Evolutionary conservation across 2,113 vertebrate species (phyloP), one percentile per base, ranked within the genome.

Genomic region (Gorsachius goisagi): DNA sequence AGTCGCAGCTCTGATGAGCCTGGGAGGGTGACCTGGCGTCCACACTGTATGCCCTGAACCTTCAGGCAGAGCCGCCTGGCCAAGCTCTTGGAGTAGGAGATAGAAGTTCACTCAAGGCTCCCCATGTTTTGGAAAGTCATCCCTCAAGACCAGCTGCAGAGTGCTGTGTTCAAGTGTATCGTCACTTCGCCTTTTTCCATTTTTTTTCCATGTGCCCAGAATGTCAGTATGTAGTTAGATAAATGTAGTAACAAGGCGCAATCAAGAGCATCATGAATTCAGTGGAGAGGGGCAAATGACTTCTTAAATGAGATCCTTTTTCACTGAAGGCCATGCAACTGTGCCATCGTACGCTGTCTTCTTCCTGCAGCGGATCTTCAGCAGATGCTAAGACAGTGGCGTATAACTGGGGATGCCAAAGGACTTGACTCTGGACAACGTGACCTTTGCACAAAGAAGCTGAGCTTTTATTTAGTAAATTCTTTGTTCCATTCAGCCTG

Each of bases 101-200:
- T 87, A 19, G 19, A 69, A 64, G 78, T 83, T 88, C 66, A 32
- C 71, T 35, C 44, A 71, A n/a, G 56, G 44, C 24, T 92, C 35
- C 35, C 68, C 14, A 9, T 56, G 55, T 92, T 93, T 81, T 75
- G 64, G 62, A 89, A 88, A 74, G 49, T 11, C 89, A 64, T 96
- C 73, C 80, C 64, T 81, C 53, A 16, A 64, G 73, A 94, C 86
- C 90, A 95, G 85, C 93, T 90, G 86, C 74, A 75, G 66, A 81
- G 58, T 64, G 44, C 76, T 72, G 24, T 39, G n/a, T 62, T 94
- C 53, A 53, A 88, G 41, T 73, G 12, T 58, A 66, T 80, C 75
- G 52, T 55, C 59, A 30, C 63, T 80, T 75, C 5, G 10, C 23
- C 52, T 93, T 92, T 88, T 63, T 30, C 15, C 27, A 1, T 58